Conservation (phyloP, 2,888 invertebrate genomes). For the Acanthococcus lagerstroemiae region DNA sequence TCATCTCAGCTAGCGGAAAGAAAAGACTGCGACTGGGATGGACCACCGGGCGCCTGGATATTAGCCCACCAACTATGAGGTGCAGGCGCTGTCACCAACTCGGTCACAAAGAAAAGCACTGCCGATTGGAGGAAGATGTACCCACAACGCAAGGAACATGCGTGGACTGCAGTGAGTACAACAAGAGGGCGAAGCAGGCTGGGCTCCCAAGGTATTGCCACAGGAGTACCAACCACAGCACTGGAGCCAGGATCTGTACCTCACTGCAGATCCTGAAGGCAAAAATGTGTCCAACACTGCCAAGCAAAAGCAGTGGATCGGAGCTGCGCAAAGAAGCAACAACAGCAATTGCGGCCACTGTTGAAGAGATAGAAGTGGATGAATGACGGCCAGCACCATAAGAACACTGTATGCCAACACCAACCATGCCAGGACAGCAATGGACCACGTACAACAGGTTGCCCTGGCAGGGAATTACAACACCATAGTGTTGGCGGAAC, state of each 20-base stretch:
- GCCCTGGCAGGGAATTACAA: no score
- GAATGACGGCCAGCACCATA: no score
- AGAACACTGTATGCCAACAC: no score
- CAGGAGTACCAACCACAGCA: not conserved
- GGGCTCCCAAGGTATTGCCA: not conserved
- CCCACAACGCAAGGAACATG: not conserved
- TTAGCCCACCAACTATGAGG: not conserved
- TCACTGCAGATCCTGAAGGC: not conserved
- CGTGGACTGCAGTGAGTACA: not conserved
- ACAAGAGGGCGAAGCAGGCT: not conserved
- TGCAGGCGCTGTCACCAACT: not conserved
- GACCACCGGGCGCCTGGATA: not conserved
- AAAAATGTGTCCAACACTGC: not conserved
- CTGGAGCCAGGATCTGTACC: not conserved
- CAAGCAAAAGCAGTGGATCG: not conserved
- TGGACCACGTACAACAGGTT: no score
- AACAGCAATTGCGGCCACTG: not conserved
- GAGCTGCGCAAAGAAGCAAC: not conserved
- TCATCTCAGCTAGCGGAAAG: no score
- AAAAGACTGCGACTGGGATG: not conserved
- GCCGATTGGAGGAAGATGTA: not conserved
- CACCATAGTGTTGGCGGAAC: no score
- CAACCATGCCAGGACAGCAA: no score
- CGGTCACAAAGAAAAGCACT: not conserved
- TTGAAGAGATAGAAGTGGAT: not conserved